A percentile compares a stretch with the other conserved stretches of the same genome.
phyloP scores from a whole-genome alignment of 1,140 invertebrate genomes.

The Zelostemma sp. region DNA sequence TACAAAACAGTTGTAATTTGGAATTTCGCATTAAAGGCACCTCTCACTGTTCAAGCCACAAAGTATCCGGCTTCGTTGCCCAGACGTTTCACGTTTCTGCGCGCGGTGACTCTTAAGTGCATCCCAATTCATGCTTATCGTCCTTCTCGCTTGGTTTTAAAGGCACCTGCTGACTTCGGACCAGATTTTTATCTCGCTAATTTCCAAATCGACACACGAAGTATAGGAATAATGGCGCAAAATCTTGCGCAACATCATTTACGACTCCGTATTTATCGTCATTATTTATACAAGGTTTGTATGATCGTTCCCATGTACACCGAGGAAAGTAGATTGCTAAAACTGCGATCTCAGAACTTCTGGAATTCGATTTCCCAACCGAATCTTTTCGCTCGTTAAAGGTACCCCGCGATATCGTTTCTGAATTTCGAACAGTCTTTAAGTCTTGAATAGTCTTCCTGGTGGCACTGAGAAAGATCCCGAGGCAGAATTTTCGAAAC shows the following conservation, averaged over 20 bases:
- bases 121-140: slow-evolving; percentile 55
- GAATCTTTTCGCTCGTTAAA: no score
- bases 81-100: slow-evolving; percentile 39
- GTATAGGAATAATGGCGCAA: neutral
- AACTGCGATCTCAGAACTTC: no score
- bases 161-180: slow-evolving; percentile 22
- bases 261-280: no score
- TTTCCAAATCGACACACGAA: slow-evolving; percentile 27
- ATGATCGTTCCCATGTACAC: no score
- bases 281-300: no score
- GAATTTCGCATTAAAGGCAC: slow-evolving; percentile 48
- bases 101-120: slow-evolving; percentile 56
- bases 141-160: slow-evolving; percentile 35
- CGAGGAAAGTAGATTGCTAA: no score
- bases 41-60: slow-evolving; percentile 21
- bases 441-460: no score
- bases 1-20: slow-evolving; percentile 50
- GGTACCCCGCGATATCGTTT: no score
- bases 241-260: neutral
- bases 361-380: no score
- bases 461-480: no score
- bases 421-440: no score
- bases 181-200: slow-evolving; percentile 31
- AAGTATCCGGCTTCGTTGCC: slow-evolving; percentile 24
- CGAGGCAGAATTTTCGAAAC: no score